Conservation (phyloP, 2,888 invertebrate genomes). For the Dolichopus griseipennis region DNA sequence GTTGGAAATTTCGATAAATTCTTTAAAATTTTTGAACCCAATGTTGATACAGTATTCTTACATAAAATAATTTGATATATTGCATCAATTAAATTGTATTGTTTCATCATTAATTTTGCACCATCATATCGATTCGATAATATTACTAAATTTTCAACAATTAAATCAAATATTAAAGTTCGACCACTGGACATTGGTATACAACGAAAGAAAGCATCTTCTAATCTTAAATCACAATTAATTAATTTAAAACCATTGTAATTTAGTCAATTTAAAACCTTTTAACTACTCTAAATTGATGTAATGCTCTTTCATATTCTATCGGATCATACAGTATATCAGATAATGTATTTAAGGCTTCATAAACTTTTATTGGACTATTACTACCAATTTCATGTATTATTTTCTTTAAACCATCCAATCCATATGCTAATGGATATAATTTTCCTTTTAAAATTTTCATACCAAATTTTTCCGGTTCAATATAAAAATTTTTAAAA, state of each 20-base stretch:
- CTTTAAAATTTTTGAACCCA: neutral
- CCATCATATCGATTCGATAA: neutral
- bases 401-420: slow-evolving; percentile 31
- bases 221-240: slow-evolving; percentile 12
- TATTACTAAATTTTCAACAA: neutral
- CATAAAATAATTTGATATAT: slow-evolving; percentile 8
- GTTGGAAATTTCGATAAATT: neutral
- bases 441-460: too few relatives aligned
- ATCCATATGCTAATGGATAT: slow-evolving; percentile 30
- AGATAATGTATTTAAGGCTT: slow-evolving; percentile 30
- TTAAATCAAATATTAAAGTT: slow-evolving; percentile 7
- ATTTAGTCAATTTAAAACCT: slow-evolving; percentile 25
- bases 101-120: neutral
- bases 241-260: slow-evolving; percentile 27
- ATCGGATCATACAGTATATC: slow-evolving; percentile 33
- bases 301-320: slow-evolving; percentile 31
- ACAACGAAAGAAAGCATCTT: slow-evolving; percentile 7
- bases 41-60: neutral
- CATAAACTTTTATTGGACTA: slow-evolving; percentile 27
- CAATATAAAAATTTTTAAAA: too few relatives aligned
- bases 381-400: slow-evolving; percentile 31
- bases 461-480: too few relatives aligned
- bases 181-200: slow-evolving; percentile 7
- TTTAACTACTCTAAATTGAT: slow-evolving; percentile 31
- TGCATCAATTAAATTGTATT: slow-evolving; percentile 9